A percentile compares a stretch with the other conserved stretches of the same genome.
These are phyloP conservation scores for Labrus mixtus DNA, from an alignment of 2,113 vertebrate genomes.

Conservation along the genomic window DNA sequence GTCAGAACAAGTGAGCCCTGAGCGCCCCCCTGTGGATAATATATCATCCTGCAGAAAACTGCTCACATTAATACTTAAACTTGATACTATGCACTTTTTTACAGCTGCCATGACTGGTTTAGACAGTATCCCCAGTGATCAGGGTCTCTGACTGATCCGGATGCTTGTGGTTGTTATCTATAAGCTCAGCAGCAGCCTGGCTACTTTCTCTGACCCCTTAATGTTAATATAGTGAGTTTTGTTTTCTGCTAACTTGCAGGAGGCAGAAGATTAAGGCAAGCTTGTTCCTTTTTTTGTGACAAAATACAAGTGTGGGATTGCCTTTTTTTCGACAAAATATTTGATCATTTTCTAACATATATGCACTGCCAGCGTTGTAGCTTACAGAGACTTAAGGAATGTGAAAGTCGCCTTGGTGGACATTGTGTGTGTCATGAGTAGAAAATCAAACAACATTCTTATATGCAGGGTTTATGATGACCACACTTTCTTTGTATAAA, in stretches of 20 bases:
- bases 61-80: not conserved
- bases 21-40: conserved; percentile 80
- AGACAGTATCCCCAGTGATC: conserved; percentile 13
- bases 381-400: conserved; percentile 31
- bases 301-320: conserved; percentile 36
- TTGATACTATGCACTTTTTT: conserved; percentile 31
- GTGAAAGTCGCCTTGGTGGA: conserved; percentile 32
- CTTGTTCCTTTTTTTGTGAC: conserved; percentile 19
- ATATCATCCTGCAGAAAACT: conserved; percentile 37
- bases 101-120: conserved; percentile 32
- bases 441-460: conserved; percentile 43
- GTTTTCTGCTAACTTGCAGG: conserved; percentile 65
- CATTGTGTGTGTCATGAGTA: conserved; percentile 39
- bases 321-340: conserved; percentile 31
- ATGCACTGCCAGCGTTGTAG: conserved; percentile 46
- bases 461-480: conserved; percentile 47
- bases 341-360: conserved; percentile 34
- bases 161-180: conserved; percentile 29
- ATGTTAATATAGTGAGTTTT: conserved; percentile 32
- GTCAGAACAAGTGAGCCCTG: conserved; percentile 45
- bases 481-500: conserved; percentile 49
- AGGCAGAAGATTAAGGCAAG: conserved; percentile 34
- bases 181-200: conserved; percentile 23
- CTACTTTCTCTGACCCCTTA: conserved; percentile 23
- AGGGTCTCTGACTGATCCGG: conserved; percentile 25